A percentile compares a stretch with the other conserved stretches of the same genome.
phyloP scores from a whole-genome alignment of 2,797 vertebrate genomes.

The Pangasius sanitwongsei region DNA sequence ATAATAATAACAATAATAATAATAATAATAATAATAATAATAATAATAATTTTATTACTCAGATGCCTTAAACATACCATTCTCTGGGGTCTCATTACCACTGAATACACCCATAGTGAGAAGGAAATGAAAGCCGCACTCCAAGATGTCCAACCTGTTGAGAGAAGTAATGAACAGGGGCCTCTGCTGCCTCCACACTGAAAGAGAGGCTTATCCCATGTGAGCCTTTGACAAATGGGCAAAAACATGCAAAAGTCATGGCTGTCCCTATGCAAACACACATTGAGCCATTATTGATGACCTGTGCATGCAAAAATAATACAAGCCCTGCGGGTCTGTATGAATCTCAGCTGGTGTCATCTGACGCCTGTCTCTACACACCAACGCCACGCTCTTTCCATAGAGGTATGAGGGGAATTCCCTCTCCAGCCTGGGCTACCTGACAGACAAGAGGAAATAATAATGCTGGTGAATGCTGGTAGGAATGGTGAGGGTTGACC shows the following conservation, averaged over 20 bases:
- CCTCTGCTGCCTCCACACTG: slow-evolving; percentile 58
- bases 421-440: slow-evolving; percentile 48
- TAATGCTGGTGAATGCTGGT: slow-evolving; percentile 43
- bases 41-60: slow-evolving; percentile 25
- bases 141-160: slow-evolving; percentile 74
- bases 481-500: slow-evolving; percentile 54
- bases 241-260: slow-evolving; percentile 69
- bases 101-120: slow-evolving; percentile 72
- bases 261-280: slow-evolving; percentile 71
- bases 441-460: slow-evolving; percentile 59
- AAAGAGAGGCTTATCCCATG: slow-evolving; percentile 60
- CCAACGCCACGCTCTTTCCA: slow-evolving; percentile 57
- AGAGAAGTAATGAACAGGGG: slow-evolving; percentile 71
- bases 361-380: slow-evolving; percentile 58
- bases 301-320: slow-evolving; percentile 64
- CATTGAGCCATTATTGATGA: slow-evolving; percentile 69
- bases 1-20: background rate
- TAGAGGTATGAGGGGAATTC: slow-evolving; percentile 63
- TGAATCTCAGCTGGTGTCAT: slow-evolving; percentile 56
- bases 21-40: slow-evolving; percentile 18
- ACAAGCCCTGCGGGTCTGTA: slow-evolving; percentile 59
- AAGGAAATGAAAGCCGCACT: slow-evolving; percentile 75
- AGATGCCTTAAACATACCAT: slow-evolving; percentile 8
- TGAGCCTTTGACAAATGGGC: slow-evolving; percentile 71
- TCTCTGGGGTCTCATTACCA: slow-evolving; percentile 72